These are phyloP conservation scores for Pyrrhosoma nymphula DNA, from an alignment of 2,888 invertebrate species.

Conservation along the genomic window DNA sequence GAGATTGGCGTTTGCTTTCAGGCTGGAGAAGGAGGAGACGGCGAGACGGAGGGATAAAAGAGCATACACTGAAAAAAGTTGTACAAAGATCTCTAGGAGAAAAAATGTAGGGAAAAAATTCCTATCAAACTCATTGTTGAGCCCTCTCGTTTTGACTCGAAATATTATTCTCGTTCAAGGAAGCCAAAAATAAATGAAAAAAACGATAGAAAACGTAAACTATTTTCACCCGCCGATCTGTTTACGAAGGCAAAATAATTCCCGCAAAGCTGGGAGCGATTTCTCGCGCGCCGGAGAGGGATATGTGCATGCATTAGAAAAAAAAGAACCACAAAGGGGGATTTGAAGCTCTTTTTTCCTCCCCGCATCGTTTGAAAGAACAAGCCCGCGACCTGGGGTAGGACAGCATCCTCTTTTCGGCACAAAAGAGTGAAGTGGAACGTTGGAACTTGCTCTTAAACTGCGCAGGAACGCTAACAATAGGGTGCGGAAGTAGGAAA, in stretches of 20 bases:
- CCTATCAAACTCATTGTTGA: neutral
- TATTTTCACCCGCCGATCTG: neutral
- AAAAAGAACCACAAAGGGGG: neutral
- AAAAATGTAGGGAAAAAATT: neutral
- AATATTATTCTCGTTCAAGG: neutral
- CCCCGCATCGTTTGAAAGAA: neutral
- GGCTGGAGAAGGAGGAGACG: neutral
- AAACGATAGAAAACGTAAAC: neutral
- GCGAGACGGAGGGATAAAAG: neutral
- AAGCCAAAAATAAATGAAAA: neutral
- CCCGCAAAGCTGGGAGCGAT: neutral
- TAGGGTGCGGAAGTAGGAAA: neutral
- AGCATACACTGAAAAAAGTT: neutral
- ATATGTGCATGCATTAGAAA: neutral
- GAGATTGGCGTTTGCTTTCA: neutral
- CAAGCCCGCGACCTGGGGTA: neutral
- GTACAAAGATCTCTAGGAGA: neutral
- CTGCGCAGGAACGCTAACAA: neutral
- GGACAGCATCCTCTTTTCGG: neutral
- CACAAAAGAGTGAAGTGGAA: neutral
- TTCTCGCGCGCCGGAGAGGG: neutral
- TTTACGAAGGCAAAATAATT: neutral
- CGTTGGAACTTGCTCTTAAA: neutral
- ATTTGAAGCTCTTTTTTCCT: neutral
- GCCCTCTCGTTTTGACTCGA: neutral